These are phyloP conservation scores for Rhopalosiphum maidis DNA, from an alignment of 1,140 invertebrate species.

Conservation along the genomic window DNA sequence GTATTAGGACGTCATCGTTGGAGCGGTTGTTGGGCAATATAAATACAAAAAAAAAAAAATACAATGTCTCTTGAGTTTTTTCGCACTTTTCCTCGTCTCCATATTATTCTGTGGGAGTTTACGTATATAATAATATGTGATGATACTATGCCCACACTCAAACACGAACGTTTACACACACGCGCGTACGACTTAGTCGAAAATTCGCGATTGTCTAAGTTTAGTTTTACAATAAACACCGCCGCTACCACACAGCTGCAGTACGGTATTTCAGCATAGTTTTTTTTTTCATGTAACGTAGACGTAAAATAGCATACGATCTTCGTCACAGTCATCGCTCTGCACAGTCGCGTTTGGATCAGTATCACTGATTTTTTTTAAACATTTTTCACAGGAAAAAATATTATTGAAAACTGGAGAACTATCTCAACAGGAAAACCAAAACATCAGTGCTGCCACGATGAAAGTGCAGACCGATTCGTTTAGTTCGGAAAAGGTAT, in stretches of 20 bases:
- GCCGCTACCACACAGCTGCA: background rate
- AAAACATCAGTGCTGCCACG: constrained; percentile 75
- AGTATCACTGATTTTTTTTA: background rate
- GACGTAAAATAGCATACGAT: background rate
- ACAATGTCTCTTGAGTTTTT: background rate
- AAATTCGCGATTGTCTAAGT: constrained; percentile 56
- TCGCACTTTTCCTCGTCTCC: background rate
- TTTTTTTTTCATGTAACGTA: background rate
- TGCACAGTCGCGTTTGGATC: background rate
- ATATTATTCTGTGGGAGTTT: constrained; percentile 24
- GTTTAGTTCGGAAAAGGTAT: constrained; percentile 80
- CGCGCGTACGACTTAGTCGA: background rate
- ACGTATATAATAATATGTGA: background rate
- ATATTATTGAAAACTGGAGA: background rate
- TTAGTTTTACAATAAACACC: constrained; percentile 27
- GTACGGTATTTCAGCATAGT: background rate
- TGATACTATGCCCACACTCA: constrained; percentile 16
- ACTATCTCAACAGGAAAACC: constrained; percentile 75
- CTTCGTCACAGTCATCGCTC: background rate
- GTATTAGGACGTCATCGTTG: background rate
- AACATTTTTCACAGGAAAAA: background rate
- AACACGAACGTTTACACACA: background rate
- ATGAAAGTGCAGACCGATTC: constrained; percentile 85
- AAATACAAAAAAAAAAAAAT: background rate
- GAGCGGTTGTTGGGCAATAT: background rate